phyloP scores from a whole-genome alignment of 2,888 invertebrate genomes.

The Drosophila antonietae region DNA sequence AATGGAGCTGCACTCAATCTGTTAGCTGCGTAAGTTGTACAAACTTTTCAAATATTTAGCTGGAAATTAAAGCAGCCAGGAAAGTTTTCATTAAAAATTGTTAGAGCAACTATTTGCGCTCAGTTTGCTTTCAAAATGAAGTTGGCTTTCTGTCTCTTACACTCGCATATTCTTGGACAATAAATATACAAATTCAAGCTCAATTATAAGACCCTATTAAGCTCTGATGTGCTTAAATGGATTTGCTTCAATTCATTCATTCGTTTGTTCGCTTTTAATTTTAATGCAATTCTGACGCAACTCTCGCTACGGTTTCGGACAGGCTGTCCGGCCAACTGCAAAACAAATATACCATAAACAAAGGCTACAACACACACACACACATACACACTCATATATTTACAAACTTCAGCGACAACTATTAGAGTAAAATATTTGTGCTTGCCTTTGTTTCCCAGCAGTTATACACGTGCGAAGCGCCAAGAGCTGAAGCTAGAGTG shows the following conservation, averaged over 20 bases:
- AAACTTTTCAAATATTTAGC: neutral
- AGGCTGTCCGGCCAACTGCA: conserved; percentile 69
- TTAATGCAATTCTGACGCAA: conserved; percentile 57
- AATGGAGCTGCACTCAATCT: neutral
- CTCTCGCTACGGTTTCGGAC: conserved; percentile 60
- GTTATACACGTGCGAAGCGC: conserved; percentile 33
- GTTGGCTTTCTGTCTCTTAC: neutral
- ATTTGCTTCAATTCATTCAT: conserved; percentile 40
- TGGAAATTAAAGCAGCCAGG: neutral
- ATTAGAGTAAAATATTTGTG: conserved; percentile 78
- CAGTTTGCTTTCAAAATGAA: neutral
- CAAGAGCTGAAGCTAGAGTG: neutral
- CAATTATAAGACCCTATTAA: conserved; percentile 18
- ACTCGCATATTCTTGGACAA: neutral
- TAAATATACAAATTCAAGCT: conserved; percentile 5
- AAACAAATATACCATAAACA: conserved; percentile 73
- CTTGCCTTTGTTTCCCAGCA: conserved; percentile 64
- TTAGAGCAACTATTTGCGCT: conserved; percentile 11
- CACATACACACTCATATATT: conserved; percentile 18
- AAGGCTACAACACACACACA: conserved; percentile 31
- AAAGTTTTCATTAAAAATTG: conserved; percentile 11
- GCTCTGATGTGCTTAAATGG: conserved; percentile 9
- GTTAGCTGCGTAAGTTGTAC: neutral
- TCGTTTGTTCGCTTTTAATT: conserved; percentile 29
- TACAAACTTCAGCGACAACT: conserved; percentile 74